Conservation (phyloP, 1,140 invertebrate species). For the Monochamus saltuarius region DNA sequence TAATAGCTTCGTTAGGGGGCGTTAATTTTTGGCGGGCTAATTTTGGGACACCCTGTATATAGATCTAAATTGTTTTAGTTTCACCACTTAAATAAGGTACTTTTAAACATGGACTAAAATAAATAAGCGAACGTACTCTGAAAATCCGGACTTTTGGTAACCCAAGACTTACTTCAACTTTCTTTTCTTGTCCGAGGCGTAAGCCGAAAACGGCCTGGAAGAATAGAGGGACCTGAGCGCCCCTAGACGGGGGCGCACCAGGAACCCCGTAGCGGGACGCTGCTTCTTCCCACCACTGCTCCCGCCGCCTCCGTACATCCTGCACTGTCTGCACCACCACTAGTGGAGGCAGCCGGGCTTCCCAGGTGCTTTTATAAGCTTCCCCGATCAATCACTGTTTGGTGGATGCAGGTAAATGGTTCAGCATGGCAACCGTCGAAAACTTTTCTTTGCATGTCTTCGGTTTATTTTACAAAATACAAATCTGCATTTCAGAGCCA, state of each 20-base stretch:
- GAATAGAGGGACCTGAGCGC: slow-evolving; percentile 35
- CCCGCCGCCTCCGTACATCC: slow-evolving; percentile 27
- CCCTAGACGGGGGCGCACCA: slow-evolving; percentile 41
- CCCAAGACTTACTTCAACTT: slow-evolving; percentile 40
- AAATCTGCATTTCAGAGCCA: too few species aligned
- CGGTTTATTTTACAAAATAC: too few species aligned
- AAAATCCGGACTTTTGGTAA: too few species aligned
- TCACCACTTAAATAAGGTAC: too few species aligned
- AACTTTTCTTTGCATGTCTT: too few species aligned
- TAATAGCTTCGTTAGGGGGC: too few species aligned
- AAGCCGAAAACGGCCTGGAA: slow-evolving; percentile 30
- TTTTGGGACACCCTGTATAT: too few species aligned
- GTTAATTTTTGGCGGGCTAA: too few species aligned
- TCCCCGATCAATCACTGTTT: slow-evolving; percentile 24
- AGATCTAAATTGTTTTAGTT: too few species aligned
- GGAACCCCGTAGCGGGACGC: slow-evolving; percentile 34
- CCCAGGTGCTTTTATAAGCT: slow-evolving; percentile 34
- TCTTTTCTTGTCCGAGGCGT: slow-evolving; percentile 39
- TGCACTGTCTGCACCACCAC: slow-evolving; percentile 6
- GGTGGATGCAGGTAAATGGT: neutral
- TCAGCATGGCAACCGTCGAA: neutral
- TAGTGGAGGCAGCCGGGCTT: slow-evolving; percentile 6
- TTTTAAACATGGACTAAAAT: too few species aligned
- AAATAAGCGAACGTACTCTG: too few species aligned
- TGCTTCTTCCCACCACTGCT: slow-evolving; percentile 29